Evolutionary conservation across 2,113 vertebrate genomes (phyloP), one percentile per base, ranked within the genome.

Genomic region (Barnardius zonarius): DNA sequence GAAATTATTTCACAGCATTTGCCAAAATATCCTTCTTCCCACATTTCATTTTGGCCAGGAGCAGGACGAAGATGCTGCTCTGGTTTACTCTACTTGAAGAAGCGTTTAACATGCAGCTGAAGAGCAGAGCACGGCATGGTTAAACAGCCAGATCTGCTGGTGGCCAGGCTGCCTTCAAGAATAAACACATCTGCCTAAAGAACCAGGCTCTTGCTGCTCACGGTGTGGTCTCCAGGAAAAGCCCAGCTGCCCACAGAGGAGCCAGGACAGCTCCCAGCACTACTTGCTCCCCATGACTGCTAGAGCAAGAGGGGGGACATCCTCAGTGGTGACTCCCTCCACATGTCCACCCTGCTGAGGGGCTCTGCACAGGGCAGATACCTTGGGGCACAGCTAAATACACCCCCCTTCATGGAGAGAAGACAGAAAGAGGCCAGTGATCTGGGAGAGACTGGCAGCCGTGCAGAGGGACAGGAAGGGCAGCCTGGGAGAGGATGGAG

Each of bases 291-390:
- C 14, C 12, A 6, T 44, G 44, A 22, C 51, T 31, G 28, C 51
- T 46, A 33, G 5, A 88, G 16, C 27, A 35, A 61, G 39, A 46
- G 44, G 2, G 2, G 44, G 39, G 23, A 64, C 0, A 6, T 22
- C 25, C 39, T 61, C 1, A 0, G 41, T 20, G 8, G 24, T 74
- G 27, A 62, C 35, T 57, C 30, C 28, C 41, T 72, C 44, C 43
- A 54, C 4, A 7, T 5, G 10, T 9, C 33, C 23, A 54, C 33
- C 31, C 48, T 69, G 69, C 64, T 73, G 48, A 75, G 24, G 20
- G 62, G 35, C 20, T 73, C n/a, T 70, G 46, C 2, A 4, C 39
- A 76, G 67, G 37, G 55, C 37, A 63, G 57, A 46, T 5, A 55
- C 39, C 49, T 70, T 0, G 0, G 44, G 35, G 25, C 46, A 55